Base-by-base conservation (phyloP, 35 echinoderm and acorn worm genomes). In the Amphiura filiformis region DNA sequence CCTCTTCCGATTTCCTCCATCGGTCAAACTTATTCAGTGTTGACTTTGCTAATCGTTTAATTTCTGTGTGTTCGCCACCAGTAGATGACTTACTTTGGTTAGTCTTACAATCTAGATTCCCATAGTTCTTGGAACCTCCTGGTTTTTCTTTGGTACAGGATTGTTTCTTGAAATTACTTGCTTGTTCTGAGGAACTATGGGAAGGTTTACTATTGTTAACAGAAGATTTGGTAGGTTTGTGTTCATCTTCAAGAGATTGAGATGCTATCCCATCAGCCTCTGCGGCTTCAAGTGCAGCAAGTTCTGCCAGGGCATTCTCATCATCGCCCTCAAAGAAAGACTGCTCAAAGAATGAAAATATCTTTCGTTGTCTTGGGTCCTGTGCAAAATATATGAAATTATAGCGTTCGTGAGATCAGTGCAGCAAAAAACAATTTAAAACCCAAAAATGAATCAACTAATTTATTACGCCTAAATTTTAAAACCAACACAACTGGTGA, bases 291-390 rank as follows among this genome's bases (percentile, higher is more conserved):
- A 91, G 89, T 15, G 35, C n/a, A 76, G 83, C 89, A 22, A 91
- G 32, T 0, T 85, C 82, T n/a, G 77, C 89, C 39, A 78, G 82
- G 0, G 82, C 83, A 26, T 39, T 33, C 34, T 56, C 31, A 15
- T 85, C 75, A 31, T 89, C 87, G 31, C 80, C 87, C 31, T 91
- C 89, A 33, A 91, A 78, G 89, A 91, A 91, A 23, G 89, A 91
- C 64, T 52, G 32, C 89, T 91, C 89, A 85, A 91, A 91, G 76
- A 85, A 91, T 14, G 89, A 91, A 64, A 91, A 82, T 65, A 91
- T 85, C 32, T 35, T 91, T 18, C 47, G 37, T 82, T 91, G 89
- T n/a, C 77, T 84, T 5, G 89, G 89, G 52, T 91, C 89, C 89
- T 91, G 39, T 52, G 13, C 9, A 52, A 52, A 52, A 52, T 52